Conservation (phyloP, 2,888 invertebrate genomes). For the Nemoura dubitans region DNA sequence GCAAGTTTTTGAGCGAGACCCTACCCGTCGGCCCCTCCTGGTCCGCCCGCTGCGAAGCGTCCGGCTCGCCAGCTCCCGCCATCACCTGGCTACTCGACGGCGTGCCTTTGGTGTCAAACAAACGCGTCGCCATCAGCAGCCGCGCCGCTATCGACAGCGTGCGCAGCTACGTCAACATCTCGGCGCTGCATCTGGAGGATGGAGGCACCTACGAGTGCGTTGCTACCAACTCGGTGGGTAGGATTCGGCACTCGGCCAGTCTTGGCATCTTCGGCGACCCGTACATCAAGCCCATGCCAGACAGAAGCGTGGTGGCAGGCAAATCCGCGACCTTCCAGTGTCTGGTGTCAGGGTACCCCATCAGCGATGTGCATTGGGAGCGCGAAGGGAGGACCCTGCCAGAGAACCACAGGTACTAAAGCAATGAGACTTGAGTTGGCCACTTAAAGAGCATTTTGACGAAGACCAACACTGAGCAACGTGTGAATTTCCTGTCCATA, state of each 20-base stretch:
- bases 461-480: background rate
- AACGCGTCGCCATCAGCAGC: conserved; percentile 55
- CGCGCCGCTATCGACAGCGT: conserved; percentile 56
- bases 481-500: conserved; percentile 19
- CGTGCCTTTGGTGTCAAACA: conserved; percentile 54
- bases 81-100: conserved; percentile 60
- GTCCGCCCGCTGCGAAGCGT: conserved; percentile 60
- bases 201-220: conserved; percentile 54
- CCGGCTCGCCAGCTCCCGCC: conserved; percentile 61
- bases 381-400: conserved; percentile 55
- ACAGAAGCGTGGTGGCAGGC: conserved; percentile 57
- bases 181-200: conserved; percentile 56
- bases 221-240: conserved; percentile 50
- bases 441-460: background rate
- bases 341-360: conserved; percentile 53
- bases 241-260: conserved; percentile 56
- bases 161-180: conserved; percentile 56
- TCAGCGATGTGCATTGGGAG: conserved; percentile 53
- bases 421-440: background rate
- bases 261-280: conserved; percentile 60
- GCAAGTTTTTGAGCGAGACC: conserved; percentile 58
- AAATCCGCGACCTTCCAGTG: conserved; percentile 51
- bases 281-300: conserved; percentile 53
- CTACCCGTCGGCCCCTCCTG: conserved; percentile 59
- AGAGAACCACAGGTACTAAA: conserved; percentile 54